Evolutionary conservation across 2,888 invertebrate species (phyloP), one percentile per base, ranked within the genome.

Genomic region (Pheosia tremula): DNA sequence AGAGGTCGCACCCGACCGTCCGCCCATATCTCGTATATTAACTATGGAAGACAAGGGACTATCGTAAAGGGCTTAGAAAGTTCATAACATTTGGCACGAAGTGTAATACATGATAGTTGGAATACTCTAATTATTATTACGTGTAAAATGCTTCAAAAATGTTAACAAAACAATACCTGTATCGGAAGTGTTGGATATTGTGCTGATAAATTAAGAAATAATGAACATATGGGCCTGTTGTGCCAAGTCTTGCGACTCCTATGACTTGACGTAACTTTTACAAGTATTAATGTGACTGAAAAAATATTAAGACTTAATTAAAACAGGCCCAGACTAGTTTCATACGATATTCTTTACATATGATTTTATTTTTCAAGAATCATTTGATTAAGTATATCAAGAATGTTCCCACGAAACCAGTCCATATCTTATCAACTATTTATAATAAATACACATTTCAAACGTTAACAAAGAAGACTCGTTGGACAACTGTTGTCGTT

Each of bases 1-100:
- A 68, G 77, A 77, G 68, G 77, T 78, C 74, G 69, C 70, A 75
- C 64, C 75, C 76, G 74, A 79, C 77, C 74, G 75, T 79, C 75
- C 72, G 78, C 72, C 73, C 72, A 63, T 71, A 77, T 76, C 72
- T 74, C 69, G 72, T 71, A 76, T 81, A 83, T 84, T 71, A 78
- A 83, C 82, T 88, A 88, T 89, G 92, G 92, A 91, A 93, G 93
- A 92, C 91, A 80, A 87, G 90, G 90, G 87, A 83, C 79, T 83
- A 78, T 86, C 77, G 72, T 83, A 80, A 68, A 77, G 83, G 84
- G 84, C 79, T 78, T 79, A 81, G 73, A 75, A 82, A 72, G 78
- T 74, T 77, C 78, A 79, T 81, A 84, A 82, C 74, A 82, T 86
- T 91, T 92, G 92, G 93, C 92, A 91, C 91, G 88, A 79, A 77